Evolutionary conservation across 2,888 invertebrate species (phyloP).

Genomic region (Perizoma affinitatum): DNA sequence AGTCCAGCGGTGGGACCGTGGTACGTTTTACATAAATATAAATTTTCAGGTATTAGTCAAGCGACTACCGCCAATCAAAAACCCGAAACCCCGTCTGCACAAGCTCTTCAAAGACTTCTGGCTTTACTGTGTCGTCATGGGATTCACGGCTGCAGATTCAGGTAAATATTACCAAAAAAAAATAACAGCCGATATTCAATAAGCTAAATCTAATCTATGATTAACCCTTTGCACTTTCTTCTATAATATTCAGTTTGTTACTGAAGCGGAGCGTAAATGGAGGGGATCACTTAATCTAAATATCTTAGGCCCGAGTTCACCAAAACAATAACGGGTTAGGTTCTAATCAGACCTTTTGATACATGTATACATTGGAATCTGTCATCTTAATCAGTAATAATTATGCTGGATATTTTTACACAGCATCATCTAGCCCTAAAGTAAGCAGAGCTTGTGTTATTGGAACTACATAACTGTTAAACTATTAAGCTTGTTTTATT

Average conservation of each 20-base stretch:
- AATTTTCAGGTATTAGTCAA: conserved; percentile 86
- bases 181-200: conserved; percentile 12
- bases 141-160: conserved; percentile 94
- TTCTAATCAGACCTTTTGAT: no score
- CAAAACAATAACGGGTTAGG: no score
- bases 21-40: neutral
- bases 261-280: conserved; percentile 8
- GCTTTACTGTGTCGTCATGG: conserved; percentile 99
- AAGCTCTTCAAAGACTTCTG: conserved; percentile 99
- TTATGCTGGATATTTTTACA: no score
- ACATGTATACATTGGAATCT: no score
- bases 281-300: no score
- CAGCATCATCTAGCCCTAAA: no score
- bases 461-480: no score
- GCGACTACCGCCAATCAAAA: conserved; percentile 94
- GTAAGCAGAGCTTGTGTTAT: no score
- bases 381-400: no score
- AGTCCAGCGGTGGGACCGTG: no score
- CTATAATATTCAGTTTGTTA: conserved; percentile 9
- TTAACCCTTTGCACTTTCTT: conserved; percentile 34
- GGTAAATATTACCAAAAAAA: conserved; percentile 65
- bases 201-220: conserved; percentile 36
- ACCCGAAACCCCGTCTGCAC: conserved; percentile 95
- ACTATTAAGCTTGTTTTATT: no score
- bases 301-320: no score